phyloP scores from a whole-genome alignment of 2,888 invertebrate genomes.

The Epistrophella euchroma region DNA sequence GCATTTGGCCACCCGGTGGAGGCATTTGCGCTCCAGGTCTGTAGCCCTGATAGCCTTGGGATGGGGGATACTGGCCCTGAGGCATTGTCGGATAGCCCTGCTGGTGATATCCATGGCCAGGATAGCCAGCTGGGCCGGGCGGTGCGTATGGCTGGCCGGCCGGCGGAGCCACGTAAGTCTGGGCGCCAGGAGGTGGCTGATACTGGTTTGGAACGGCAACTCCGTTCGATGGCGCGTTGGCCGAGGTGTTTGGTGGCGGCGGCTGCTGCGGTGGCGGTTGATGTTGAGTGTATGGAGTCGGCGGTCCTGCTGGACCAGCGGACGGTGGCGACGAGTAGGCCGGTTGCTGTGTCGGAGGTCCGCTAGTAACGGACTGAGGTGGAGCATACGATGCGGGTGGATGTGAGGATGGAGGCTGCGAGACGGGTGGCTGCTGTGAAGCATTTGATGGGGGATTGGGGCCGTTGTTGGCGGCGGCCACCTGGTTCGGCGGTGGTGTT shows the following conservation, averaged over 20 bases:
- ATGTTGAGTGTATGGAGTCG: slow-evolving; percentile 80
- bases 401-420: slow-evolving; percentile 69
- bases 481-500: slow-evolving; percentile 80
- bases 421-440: slow-evolving; percentile 68
- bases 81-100: slow-evolving; percentile 87
- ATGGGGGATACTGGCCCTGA: slow-evolving; percentile 86
- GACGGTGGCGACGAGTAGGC: slow-evolving; percentile 82
- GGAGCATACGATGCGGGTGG: slow-evolving; percentile 71
- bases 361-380: slow-evolving; percentile 80
- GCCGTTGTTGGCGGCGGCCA: slow-evolving; percentile 76
- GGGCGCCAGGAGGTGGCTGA: slow-evolving; percentile 82
- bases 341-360: slow-evolving; percentile 80
- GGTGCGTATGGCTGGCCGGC: slow-evolving; percentile 82
- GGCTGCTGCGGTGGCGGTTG: slow-evolving; percentile 80
- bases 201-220: slow-evolving; percentile 83
- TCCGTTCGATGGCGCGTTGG: slow-evolving; percentile 80
- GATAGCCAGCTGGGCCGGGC: slow-evolving; percentile 84
- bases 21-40: slow-evolving; percentile 87
- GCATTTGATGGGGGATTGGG: slow-evolving; percentile 66
- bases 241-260: slow-evolving; percentile 82
- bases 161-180: slow-evolving; percentile 82
- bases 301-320: slow-evolving; percentile 78
- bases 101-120: slow-evolving; percentile 85
- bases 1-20: slow-evolving; percentile 84
- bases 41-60: slow-evolving; percentile 88